These are phyloP conservation scores for Aporophyla nigra DNA, from an alignment of 2,888 invertebrate species.

Conservation along the genomic window DNA sequence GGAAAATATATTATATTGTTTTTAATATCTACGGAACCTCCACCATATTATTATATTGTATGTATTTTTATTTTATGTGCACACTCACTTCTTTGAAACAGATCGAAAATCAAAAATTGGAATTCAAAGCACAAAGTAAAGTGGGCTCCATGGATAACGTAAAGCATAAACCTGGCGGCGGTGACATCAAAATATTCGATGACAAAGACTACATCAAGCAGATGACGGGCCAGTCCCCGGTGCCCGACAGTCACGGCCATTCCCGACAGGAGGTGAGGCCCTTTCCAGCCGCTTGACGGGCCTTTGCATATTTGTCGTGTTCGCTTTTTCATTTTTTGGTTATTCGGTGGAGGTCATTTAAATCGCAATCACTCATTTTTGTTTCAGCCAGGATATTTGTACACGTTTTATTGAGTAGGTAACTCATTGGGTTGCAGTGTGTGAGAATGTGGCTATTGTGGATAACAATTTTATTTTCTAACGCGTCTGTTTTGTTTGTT, in stretches of 20 bases:
- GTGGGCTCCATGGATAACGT: constrained; percentile 97
- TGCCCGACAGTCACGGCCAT: constrained; percentile 82
- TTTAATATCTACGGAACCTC: constrained; percentile 60
- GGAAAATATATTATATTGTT: neutral
- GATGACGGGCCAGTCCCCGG: constrained; percentile 88
- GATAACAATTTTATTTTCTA: constrained; percentile 64
- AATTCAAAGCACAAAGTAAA: constrained; percentile 98
- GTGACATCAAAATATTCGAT: constrained; percentile 98
- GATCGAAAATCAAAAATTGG: constrained; percentile 97
- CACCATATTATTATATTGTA: constrained; percentile 54
- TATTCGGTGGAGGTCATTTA: constrained; percentile 79
- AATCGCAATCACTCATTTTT: constrained; percentile 79
- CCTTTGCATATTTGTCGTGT: constrained; percentile 70
- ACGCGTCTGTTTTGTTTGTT: constrained; percentile 60
- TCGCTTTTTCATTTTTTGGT: constrained; percentile 68
- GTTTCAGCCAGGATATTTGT: constrained; percentile 90
- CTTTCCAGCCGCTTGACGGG: constrained; percentile 64
- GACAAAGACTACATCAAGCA: constrained; percentile 97
- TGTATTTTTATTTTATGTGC: constrained; percentile 79
- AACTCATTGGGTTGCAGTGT: constrained; percentile 68
- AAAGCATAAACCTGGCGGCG: constrained; percentile 97
- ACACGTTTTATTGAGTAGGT: constrained; percentile 88
- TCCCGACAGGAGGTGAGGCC: constrained; percentile 90
- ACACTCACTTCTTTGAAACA: constrained; percentile 89
- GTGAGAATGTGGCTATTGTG: constrained; percentile 65